These are phyloP conservation scores for Drosophila subpulchrella DNA, from an alignment of 1,140 invertebrate species.

Conservation along the genomic window DNA sequence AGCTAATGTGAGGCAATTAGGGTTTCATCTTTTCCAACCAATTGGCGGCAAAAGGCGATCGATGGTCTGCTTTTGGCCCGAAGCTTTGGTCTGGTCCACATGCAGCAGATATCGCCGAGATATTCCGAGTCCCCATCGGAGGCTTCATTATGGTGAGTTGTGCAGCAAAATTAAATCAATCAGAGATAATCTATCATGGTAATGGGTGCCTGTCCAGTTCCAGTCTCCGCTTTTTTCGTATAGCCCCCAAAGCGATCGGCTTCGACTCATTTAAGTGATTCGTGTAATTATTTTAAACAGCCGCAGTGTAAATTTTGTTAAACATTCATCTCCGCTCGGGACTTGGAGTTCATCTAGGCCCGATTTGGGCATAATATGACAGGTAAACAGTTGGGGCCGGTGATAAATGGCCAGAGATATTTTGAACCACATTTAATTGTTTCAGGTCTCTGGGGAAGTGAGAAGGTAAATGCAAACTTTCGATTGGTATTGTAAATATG, in stretches of 20 bases:
- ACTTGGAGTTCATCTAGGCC: constrained; percentile 38
- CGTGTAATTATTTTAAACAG: constrained; percentile 83
- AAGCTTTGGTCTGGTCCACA: constrained; percentile 51
- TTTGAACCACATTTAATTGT: constrained; percentile 79
- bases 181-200: constrained; percentile 81
- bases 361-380: constrained; percentile 83
- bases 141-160: constrained; percentile 70
- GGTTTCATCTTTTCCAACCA: constrained; percentile 69
- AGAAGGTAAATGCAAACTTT: constrained; percentile 42
- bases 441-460: constrained; percentile 24
- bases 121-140: constrained; percentile 31
- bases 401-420: constrained; percentile 74
- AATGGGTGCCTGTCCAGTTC: constrained; percentile 71
- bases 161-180: constrained; percentile 80
- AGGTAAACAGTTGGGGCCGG: constrained; percentile 74
- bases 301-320: constrained; percentile 81
- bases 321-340: constrained; percentile 63
- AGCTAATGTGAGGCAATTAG: constrained; percentile 79
- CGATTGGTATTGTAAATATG: constrained; percentile 54
- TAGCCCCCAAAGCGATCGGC: constrained; percentile 40
- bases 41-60: constrained; percentile 69
- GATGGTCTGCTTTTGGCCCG: constrained; percentile 57
- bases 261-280: constrained; percentile 73
- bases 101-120: constrained; percentile 22
- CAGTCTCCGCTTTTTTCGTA: constrained; percentile 15